These are phyloP conservation scores for Cynaeus angustus DNA, from an alignment of 2,888 invertebrate species.

Conservation along the genomic window DNA sequence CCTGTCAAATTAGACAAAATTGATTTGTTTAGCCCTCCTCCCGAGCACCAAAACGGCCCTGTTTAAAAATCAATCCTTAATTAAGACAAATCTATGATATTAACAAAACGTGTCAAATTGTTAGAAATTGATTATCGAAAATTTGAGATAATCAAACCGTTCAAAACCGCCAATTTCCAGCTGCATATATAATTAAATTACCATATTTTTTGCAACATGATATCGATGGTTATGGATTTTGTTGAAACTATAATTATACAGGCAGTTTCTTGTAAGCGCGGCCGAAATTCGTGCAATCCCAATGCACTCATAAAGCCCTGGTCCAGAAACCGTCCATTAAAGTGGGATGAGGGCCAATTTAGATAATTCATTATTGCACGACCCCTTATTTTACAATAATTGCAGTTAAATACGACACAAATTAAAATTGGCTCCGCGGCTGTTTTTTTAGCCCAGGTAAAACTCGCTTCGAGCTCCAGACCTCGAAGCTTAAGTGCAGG, in stretches of 20 bases:
- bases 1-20: slow-evolving; percentile 49
- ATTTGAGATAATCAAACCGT: slow-evolving; percentile 55
- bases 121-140: slow-evolving; percentile 54
- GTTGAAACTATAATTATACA: slow-evolving; percentile 46
- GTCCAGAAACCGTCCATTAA: slow-evolving; percentile 32
- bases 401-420: slow-evolving; percentile 41
- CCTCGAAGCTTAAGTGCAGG: neutral
- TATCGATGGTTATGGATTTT: slow-evolving; percentile 48
- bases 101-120: slow-evolving; percentile 55
- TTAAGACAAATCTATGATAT: slow-evolving; percentile 53
- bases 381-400: slow-evolving; percentile 41
- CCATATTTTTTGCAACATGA: slow-evolving; percentile 54
- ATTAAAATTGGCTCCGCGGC: slow-evolving; percentile 23
- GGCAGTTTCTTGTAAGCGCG: slow-evolving; percentile 11
- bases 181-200: slow-evolving; percentile 56
- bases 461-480: slow-evolving; percentile 17
- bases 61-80: slow-evolving; percentile 50
- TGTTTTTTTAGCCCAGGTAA: slow-evolving; percentile 24
- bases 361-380: slow-evolving; percentile 32
- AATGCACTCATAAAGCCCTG: slow-evolving; percentile 38
- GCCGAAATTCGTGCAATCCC: slow-evolving; percentile 38
- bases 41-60: neutral
- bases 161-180: slow-evolving; percentile 53
- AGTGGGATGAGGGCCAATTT: slow-evolving; percentile 31
- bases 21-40: slow-evolving; percentile 27